Base-by-base conservation (phyloP, 2,113 vertebrate genomes). In the Damaliscus lunatus region DNA sequence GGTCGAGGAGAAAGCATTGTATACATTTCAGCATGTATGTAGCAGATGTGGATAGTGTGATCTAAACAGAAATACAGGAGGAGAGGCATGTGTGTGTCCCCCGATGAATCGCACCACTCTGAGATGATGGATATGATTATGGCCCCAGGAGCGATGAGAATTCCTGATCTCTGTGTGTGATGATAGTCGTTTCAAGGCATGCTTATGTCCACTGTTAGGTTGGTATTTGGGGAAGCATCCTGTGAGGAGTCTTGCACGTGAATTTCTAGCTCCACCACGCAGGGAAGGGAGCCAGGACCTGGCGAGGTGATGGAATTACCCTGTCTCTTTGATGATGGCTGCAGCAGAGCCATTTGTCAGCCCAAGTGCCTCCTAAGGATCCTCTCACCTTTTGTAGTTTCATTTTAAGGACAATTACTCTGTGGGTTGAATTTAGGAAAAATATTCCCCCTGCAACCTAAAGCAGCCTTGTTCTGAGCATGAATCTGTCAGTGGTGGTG, bases 361-460 rank as follows among this genome's bases (percentile, higher is more conserved):
- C 10, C 25, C 91, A 71, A 19, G 19, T 43, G 46, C 43, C 33
- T 95, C 92, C 90, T 33, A 15, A 93, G 67, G 29, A 86, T 46
- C 71, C 33, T 40, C 36, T 89, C 91, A 96, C 94, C 94, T 90
- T 93, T 92, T 27, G 53, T 62, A 52, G 60, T 83, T 90, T 85
- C 82, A 80, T 95, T 91, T 60, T 52, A 82, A 97, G 86, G 89
- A 87, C 90, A 74, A 90, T 93, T 74, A 89, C 46, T 89, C 83
- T 87, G 91, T 93, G 91, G 83, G 60, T 64, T 74, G 93, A 94
- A 91, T 91, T 97, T 93, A 91, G 86, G 93, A 80, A 84, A 94
- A 88, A 87, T 89, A 81, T 50, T 84, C 71, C 93, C 88, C 82
- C 48, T 89, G 96, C 71, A 89, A 84, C 40, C 33, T 60, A 17